Evolutionary conservation across 2,113 vertebrate species (phyloP), one percentile per base, ranked within the genome.

Genomic region (Chaenocephalus aceratus): DNA sequence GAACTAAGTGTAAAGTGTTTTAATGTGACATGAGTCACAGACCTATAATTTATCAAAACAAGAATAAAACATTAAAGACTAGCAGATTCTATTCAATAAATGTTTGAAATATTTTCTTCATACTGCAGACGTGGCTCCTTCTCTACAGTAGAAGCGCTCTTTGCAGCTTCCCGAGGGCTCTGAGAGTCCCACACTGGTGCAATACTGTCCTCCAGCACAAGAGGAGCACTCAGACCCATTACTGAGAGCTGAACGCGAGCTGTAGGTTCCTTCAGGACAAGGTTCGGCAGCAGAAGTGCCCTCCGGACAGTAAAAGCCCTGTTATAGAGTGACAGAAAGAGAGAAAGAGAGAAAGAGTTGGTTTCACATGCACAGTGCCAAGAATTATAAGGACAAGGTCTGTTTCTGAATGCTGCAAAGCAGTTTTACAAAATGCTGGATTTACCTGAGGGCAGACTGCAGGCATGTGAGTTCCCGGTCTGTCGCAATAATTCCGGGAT

Each of bases 131-230:
- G 79, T 84, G 30, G 96, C 95, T 86, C 93, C 89, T 46, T 89
- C 92, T 90, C 91, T 91, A 85, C 97, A 97, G 91, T 95, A 97
- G 90, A 96, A 98, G 3, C 96, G 95, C 79, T 94, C 94, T 63
- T 88, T 63, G 84, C 97, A 98, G 75, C 77, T 89, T 36, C 97
- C 97, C 34, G 94, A 95, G 0, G 95, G 92, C 46, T 89, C 86
- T 8, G 72, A 84, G 56, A 94, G 95, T 6, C 96, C 96, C 49
- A 94, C 90, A 21, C 89, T 89, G 10, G 83, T 87, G 84, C 97
- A 97, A 86, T 93, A 97, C 86, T 88, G 92, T 0, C 97, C 97
- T 69, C n/a, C 83, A 1, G 89, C 91, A 93, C 97, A 97, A 0
- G 93, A 85, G 48, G 82, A 87, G 84, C 96, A 97, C 75, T 94